phyloP scores from a whole-genome alignment of 2,797 vertebrate genomes.

The Stomatorhinus walkeri region DNA sequence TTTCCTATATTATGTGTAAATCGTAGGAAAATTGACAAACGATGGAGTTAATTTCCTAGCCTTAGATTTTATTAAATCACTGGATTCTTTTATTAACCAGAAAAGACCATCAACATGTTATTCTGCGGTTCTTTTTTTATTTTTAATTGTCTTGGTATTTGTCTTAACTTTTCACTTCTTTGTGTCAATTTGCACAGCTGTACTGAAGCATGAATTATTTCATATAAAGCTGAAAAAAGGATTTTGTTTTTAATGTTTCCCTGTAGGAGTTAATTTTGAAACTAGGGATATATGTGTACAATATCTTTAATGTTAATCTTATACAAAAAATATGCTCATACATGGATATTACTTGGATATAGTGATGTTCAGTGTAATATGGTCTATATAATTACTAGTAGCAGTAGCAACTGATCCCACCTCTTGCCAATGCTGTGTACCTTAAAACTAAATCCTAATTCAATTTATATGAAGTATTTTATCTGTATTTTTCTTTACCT shows the following conservation, averaged over 20 bases:
- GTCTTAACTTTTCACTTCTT: constrained; percentile 42
- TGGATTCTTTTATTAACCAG: constrained; percentile 44
- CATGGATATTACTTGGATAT: constrained; percentile 83
- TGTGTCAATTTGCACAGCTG: constrained; percentile 77
- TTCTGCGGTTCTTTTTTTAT: constrained; percentile 38
- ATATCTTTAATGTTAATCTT: constrained; percentile 98
- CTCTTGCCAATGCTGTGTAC: constrained; percentile 71
- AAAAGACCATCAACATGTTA: constrained; percentile 46
- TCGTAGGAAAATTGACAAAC: constrained; percentile 30
- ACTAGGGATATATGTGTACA: constrained; percentile 86
- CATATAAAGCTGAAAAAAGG: constrained; percentile 74
- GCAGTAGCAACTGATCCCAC: constrained; percentile 73
- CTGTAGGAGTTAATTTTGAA: constrained; percentile 80
- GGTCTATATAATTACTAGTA: constrained; percentile 75
- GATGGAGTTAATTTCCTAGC: constrained; percentile 62
- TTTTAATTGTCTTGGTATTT: constrained; percentile 13
- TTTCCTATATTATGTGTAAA: constrained; percentile 51
- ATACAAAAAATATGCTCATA: constrained; percentile 70
- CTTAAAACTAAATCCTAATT: constrained; percentile 59
- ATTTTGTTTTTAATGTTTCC: constrained; percentile 78
- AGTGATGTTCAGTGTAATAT: constrained; percentile 86
- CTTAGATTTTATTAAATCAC: constrained; percentile 60
- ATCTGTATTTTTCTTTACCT: constrained; percentile 39
- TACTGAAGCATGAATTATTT: constrained; percentile 84
- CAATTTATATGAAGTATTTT: constrained; percentile 49